phyloP scores from a whole-genome alignment of 2,113 vertebrate genomes.

The Sardina pilchardus region DNA sequence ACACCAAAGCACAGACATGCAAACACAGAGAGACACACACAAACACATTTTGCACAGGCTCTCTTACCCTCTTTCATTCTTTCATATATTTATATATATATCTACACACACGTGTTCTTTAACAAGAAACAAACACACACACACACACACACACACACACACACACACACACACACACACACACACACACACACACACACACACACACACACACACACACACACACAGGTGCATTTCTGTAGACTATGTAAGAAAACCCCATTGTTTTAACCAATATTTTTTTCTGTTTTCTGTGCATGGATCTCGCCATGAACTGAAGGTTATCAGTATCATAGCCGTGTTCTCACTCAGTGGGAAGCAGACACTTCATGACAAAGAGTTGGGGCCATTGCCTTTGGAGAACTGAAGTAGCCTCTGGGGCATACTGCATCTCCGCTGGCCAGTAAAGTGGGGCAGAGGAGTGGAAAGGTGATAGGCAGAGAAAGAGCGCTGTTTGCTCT shows the following conservation, averaged over 20 bases:
- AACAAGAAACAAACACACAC: constrained; percentile 23
- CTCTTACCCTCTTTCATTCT: not conserved
- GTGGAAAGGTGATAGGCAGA: constrained; percentile 6
- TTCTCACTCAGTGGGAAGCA: not conserved
- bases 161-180: constrained; percentile 2
- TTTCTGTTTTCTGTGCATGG: not conserved
- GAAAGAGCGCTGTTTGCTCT: constrained; percentile 32
- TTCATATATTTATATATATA: not conserved
- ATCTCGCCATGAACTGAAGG: not conserved
- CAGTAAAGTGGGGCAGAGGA: not conserved
- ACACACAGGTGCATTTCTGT: not conserved
- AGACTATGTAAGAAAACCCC: not conserved
- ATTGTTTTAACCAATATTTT: not conserved
- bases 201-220: not conserved
- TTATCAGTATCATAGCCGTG: not conserved
- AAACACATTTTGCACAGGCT: not conserved
- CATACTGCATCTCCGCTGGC: not conserved
- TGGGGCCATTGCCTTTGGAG: not conserved
- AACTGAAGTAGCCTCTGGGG: constrained; percentile 23
- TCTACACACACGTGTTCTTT: constrained; percentile 7
- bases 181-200: not conserved
- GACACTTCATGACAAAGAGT: not conserved
- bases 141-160: not conserved
- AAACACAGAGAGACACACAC: not conserved
- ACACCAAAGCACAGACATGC: constrained; percentile 4